Conservation (phyloP, 1,140 invertebrate species). For the Trichonephila clavata region DNA sequence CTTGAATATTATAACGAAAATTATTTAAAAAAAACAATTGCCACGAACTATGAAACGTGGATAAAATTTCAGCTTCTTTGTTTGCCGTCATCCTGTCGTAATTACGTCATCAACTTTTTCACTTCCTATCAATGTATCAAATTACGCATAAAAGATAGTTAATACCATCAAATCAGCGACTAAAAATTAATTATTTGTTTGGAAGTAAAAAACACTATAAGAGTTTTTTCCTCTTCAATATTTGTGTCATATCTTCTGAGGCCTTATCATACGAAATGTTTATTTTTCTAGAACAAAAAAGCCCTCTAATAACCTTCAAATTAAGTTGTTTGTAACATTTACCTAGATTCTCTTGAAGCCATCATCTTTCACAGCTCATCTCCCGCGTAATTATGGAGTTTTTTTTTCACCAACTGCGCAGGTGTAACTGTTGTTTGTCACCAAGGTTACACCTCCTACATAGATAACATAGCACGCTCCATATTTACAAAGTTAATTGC, state of each 20-base stretch:
- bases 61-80: too few relatives aligned
- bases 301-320: neutral
- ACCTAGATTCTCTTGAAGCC: neutral
- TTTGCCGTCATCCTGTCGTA: too few relatives aligned
- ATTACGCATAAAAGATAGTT: too few relatives aligned
- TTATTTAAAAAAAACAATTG: too few relatives aligned
- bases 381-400: neutral
- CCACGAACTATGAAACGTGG: too few relatives aligned
- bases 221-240: neutral
- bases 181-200: too few relatives aligned
- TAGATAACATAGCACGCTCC: neutral
- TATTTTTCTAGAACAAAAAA: neutral
- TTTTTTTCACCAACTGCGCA: neutral
- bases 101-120: too few relatives aligned
- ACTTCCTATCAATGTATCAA: too few relatives aligned
- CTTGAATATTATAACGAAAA: too few relatives aligned
- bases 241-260: neutral
- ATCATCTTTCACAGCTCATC: neutral
- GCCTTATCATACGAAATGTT: neutral
- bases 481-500: neutral
- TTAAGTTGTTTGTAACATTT: neutral
- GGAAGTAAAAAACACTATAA: too few relatives aligned
- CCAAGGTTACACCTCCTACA: conserved; percentile 17
- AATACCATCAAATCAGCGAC: too few relatives aligned
- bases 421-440: conserved; percentile 6